These are phyloP conservation scores for Drosophila tristis DNA, from an alignment of 1,140 invertebrate species.

Conservation along the genomic window DNA sequence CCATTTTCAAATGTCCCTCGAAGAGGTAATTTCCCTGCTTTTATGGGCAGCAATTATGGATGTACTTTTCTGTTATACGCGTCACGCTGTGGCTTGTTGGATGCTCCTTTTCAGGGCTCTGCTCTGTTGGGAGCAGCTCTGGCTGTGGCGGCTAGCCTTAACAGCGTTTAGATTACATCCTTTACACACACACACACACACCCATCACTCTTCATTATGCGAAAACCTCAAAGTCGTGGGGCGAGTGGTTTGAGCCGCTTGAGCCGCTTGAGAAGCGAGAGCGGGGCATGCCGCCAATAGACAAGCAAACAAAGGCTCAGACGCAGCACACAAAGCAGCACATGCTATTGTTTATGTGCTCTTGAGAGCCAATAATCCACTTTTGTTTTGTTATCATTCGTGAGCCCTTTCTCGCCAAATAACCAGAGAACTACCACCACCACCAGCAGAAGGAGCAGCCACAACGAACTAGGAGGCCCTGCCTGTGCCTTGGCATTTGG, in stretches of 20 bases:
- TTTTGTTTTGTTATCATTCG: slow-evolving; percentile 80
- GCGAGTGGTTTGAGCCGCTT: slow-evolving; percentile 20
- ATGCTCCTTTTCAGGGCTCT: too few relatives aligned
- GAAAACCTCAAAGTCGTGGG: slow-evolving; percentile 1
- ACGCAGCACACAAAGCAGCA: slow-evolving; percentile 5
- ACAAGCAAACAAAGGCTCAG: slow-evolving; percentile 43
- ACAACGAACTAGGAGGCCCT: slow-evolving; percentile 40
- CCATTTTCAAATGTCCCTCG: neutral
- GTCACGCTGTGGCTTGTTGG: too few relatives aligned
- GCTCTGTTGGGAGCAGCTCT: slow-evolving; percentile 8
- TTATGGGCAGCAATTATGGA: slow-evolving; percentile 13
- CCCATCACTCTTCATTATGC: slow-evolving; percentile 26
- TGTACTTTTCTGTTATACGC: slow-evolving; percentile 45
- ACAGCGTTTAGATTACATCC: slow-evolving; percentile 15
- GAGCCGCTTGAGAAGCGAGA: slow-evolving; percentile 27
- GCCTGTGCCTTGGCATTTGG: slow-evolving; percentile 14
- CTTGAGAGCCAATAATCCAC: slow-evolving; percentile 79
- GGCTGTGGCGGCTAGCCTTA: slow-evolving; percentile 10
- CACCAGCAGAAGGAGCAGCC: slow-evolving; percentile 11
- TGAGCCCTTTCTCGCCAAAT: slow-evolving; percentile 28
- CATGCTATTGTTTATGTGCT: slow-evolving; percentile 68
- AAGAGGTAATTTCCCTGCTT: slow-evolving; percentile 43
- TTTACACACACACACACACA: slow-evolving; percentile 14
- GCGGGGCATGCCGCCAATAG: slow-evolving; percentile 4
- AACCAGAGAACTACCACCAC: slow-evolving; percentile 3